Conservation (phyloP, 2,888 invertebrate species). For the Clusia tigrina region DNA sequence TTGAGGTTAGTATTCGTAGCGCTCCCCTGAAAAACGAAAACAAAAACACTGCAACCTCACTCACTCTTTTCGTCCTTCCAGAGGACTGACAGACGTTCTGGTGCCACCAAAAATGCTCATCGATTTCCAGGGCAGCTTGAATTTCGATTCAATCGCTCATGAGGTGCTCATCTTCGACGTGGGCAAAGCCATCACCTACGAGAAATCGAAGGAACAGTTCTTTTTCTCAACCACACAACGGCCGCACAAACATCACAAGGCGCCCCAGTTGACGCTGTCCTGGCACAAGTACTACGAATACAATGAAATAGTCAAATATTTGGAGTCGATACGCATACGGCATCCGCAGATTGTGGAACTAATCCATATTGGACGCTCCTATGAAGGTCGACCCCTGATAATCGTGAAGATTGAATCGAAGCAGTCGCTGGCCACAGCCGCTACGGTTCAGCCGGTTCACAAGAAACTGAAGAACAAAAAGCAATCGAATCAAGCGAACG, state of each 20-base stretch:
- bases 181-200: constrained; percentile 76
- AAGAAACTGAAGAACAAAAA: constrained; percentile 52
- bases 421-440: constrained; percentile 43
- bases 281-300: constrained; percentile 78
- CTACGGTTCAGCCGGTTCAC: constrained; percentile 45
- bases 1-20: constrained; percentile 54
- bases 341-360: constrained; percentile 74
- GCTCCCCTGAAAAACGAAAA: not conserved
- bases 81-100: constrained; percentile 73
- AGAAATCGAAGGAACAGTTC: constrained; percentile 70
- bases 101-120: constrained; percentile 72
- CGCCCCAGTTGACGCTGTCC: constrained; percentile 65
- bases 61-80: constrained; percentile 28
- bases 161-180: constrained; percentile 76
- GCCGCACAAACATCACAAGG: constrained; percentile 18
- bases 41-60: not conserved
- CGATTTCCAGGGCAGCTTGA: constrained; percentile 66
- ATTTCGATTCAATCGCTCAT: constrained; percentile 71
- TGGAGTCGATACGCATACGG: constrained; percentile 73
- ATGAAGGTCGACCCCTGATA: constrained; percentile 75
- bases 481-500: constrained; percentile 72
- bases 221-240: constrained; percentile 47
- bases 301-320: constrained; percentile 73
- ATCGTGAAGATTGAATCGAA: constrained; percentile 73
- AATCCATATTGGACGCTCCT: constrained; percentile 76